These are phyloP conservation scores for Calcarius ornatus DNA, from an alignment of 2,113 vertebrate species.

Conservation along the genomic window DNA sequence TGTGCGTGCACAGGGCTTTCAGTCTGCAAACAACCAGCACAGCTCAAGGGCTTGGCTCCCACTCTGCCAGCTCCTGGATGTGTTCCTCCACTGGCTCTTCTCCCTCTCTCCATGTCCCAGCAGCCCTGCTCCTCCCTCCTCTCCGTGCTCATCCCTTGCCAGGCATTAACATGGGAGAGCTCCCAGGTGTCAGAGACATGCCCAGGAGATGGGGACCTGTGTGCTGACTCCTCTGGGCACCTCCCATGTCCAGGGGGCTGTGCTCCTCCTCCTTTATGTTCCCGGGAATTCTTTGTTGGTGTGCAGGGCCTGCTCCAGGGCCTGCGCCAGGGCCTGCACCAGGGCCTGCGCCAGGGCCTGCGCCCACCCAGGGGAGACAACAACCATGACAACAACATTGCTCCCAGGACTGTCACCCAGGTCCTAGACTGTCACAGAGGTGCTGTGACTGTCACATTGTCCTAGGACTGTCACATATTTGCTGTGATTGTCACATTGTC, in stretches of 20 bases:
- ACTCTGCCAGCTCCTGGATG: background rate
- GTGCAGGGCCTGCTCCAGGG: rapidly evolving
- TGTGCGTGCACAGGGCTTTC: background rate
- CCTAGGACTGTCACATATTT: background rate
- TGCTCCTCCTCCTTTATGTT: rapidly evolving
- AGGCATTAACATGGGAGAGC: background rate
- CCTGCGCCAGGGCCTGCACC: too few relatives aligned
- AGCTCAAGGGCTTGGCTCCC: background rate
- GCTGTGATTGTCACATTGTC: background rate
- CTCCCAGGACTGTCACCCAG: rapidly evolving
- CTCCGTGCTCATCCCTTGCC: background rate
- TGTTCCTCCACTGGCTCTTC: background rate
- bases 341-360: too few relatives aligned
- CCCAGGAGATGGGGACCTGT: background rate
- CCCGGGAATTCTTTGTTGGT: background rate
- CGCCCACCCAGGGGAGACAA: background rate
- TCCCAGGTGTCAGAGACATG: background rate
- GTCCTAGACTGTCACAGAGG: background rate
- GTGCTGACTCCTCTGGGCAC: background rate
- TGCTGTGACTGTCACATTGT: background rate
- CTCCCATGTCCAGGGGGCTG: background rate
- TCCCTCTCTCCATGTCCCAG: background rate
- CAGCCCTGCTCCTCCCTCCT: background rate
- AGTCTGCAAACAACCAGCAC: background rate
- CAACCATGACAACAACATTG: rapidly evolving